phyloP scores from a whole-genome alignment of 2,888 invertebrate genomes.

The Phasia obesa region DNA sequence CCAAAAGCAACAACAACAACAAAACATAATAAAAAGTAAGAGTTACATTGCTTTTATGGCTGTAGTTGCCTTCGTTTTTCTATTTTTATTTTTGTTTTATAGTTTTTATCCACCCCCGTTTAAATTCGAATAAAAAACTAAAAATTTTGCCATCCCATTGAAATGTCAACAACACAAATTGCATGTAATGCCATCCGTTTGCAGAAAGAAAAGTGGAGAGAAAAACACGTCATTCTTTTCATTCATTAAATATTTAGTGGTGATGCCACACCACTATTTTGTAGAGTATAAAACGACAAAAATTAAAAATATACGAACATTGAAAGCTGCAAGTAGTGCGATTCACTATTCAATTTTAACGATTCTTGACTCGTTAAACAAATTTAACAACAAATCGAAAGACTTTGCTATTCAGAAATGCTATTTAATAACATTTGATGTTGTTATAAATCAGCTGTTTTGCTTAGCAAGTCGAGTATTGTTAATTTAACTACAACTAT shows the following conservation, averaged over 20 bases:
- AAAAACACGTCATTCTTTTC: not conserved
- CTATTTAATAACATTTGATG: no score
- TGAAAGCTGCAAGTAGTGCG: not conserved
- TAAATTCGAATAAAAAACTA: slow-evolving; percentile 1
- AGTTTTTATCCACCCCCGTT: slow-evolving; percentile 4
- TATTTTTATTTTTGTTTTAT: slow-evolving; percentile 3
- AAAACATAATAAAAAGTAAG: slow-evolving; percentile 60
- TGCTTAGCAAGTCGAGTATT: no score
- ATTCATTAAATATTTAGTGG: not conserved
- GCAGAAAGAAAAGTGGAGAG: not conserved
- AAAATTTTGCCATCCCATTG: slow-evolving; percentile 8
- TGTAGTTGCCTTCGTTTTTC: not conserved
- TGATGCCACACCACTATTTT: slow-evolving; percentile 12
- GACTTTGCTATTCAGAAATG: no score
- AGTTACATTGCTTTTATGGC: slow-evolving; percentile 51
- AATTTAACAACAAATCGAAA: no score
- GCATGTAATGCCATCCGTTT: slow-evolving; percentile 28
- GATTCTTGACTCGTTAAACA: no score
- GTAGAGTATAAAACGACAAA: not conserved
- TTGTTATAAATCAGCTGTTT: no score
- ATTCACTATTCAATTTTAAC: no score
- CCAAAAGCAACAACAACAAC: slow-evolving; percentile 4
- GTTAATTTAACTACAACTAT: no score
- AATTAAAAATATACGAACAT: not conserved
- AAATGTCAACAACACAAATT: slow-evolving; percentile 53